These are phyloP conservation scores for Catharus minimus DNA, from an alignment of 2,113 vertebrate genomes.

Conservation along the genomic window DNA sequence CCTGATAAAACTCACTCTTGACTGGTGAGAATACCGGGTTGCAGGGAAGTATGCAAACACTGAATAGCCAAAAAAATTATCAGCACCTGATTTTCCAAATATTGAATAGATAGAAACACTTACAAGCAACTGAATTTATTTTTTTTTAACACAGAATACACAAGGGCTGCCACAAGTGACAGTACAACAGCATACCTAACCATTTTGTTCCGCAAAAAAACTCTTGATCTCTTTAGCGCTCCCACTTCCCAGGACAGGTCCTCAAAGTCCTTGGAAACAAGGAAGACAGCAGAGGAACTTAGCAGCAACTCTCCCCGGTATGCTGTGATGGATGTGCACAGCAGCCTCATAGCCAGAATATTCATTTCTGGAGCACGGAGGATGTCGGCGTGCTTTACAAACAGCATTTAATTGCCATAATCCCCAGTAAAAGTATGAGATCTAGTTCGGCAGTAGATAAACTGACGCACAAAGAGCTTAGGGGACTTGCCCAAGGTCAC, in stretches of 20 bases:
- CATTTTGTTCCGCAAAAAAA: not conserved
- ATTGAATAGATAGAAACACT: not conserved
- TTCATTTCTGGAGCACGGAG: not conserved
- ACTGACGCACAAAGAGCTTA: slow-evolving; percentile 47
- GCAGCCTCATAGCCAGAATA: not conserved
- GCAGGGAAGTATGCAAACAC: not conserved
- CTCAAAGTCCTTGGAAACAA: not conserved
- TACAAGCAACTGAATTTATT: not conserved
- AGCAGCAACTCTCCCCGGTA: not conserved
- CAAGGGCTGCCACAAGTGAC: not conserved
- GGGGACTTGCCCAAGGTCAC: slow-evolving; percentile 58
- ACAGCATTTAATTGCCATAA: slow-evolving; percentile 55
- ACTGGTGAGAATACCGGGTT: fast-evolving
- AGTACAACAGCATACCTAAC: not conserved
- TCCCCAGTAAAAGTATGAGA: slow-evolving; percentile 56
- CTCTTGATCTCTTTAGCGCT: not conserved
- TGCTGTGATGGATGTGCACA: not conserved
- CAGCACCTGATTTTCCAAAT: not conserved
- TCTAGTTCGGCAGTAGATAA: slow-evolving; percentile 50
- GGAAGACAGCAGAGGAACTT: not conserved
- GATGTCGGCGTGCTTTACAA: not conserved
- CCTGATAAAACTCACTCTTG: not conserved
- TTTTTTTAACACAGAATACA: not conserved
- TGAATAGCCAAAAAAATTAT: not conserved
- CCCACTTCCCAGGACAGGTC: not conserved